Evolutionary conservation across 2,797 vertebrate genomes (phyloP).

Genomic region (Crypturellus tataupa): DNA sequence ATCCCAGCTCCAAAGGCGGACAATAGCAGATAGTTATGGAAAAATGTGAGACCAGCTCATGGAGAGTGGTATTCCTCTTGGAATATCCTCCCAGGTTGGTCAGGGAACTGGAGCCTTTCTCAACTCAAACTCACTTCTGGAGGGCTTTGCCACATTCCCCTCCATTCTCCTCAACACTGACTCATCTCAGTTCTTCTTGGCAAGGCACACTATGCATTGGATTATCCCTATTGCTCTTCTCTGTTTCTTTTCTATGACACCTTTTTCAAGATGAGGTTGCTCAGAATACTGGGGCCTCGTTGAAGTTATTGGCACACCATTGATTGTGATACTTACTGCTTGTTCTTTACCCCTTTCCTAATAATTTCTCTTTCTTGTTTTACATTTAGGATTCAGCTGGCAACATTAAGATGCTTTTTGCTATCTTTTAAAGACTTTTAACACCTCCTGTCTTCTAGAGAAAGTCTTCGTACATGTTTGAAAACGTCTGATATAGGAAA

Average conservation of each 20-base stretch:
- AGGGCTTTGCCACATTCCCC: neutral
- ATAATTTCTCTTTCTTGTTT: neutral
- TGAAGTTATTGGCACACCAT: rapidly evolving
- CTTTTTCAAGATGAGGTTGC: neutral
- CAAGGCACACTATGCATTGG: neutral
- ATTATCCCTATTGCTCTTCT: neutral
- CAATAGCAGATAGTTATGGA: neutral
- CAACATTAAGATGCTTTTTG: neutral
- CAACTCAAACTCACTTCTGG: rapidly evolving
- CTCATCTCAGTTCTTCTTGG: rapidly evolving
- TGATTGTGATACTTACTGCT: neutral
- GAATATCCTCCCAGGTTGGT: neutral
- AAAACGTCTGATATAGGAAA: neutral
- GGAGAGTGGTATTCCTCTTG: neutral
- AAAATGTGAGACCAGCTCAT: neutral
- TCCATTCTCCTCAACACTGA: neutral
- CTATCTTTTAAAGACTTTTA: neutral
- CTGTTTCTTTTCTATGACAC: rapidly evolving
- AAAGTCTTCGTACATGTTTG: neutral
- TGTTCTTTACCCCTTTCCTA: neutral
- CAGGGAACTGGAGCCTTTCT: neutral
- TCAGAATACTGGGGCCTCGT: neutral
- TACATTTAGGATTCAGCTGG: neutral
- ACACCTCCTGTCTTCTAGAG: neutral
- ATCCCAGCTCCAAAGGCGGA: neutral